Evolutionary conservation across 1,140 invertebrate species (phyloP), one percentile per base, ranked within the genome.

Genomic region (Sipha flava): DNA sequence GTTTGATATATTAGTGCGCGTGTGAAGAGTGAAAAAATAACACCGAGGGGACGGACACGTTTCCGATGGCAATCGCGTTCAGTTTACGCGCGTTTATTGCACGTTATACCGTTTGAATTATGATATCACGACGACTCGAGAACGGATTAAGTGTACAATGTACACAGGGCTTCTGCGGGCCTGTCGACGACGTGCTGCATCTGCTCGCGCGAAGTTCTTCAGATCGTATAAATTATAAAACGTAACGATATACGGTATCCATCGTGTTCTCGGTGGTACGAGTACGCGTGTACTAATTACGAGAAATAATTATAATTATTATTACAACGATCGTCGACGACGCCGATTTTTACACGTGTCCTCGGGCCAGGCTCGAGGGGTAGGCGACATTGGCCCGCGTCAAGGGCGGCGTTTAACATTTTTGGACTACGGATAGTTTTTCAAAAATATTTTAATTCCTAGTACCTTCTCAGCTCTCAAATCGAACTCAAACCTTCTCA

Each of bases 211-310:
- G 66, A 6, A 16, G 29, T 73, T 73, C 70, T 73, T 73, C 45
- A 73, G 54, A 73, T 21, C 70, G 70, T 73, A 73, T 73, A 73
- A 73, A 73, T 73, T 73, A 73, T 73, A 34, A 73, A 29, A 47
- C n/a, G 4, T n/a, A n/a, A n/a, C n/a, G n/a, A n/a, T n/a, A n/a
- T n/a, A n/a, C n/a, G n/a, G n/a, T n/a, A n/a, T n/a, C n/a, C n/a
- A n/a, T n/a, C n/a, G n/a, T n/a, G n/a, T n/a, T n/a, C n/a, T n/a
- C n/a, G n/a, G n/a, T n/a, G n/a, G n/a, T n/a, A n/a, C n/a, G n/a
- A n/a, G n/a, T n/a, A n/a, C n/a, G n/a, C n/a, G n/a, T n/a, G n/a
- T n/a, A n/a, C n/a, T n/a, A n/a, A n/a, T n/a, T n/a, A n/a, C n/a
- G n/a, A n/a, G n/a, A n/a, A n/a, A n/a, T n/a, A n/a, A n/a, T n/a